Base-by-base conservation (phyloP, 2,113 vertebrate species). In the Carettochelys insculpta region DNA sequence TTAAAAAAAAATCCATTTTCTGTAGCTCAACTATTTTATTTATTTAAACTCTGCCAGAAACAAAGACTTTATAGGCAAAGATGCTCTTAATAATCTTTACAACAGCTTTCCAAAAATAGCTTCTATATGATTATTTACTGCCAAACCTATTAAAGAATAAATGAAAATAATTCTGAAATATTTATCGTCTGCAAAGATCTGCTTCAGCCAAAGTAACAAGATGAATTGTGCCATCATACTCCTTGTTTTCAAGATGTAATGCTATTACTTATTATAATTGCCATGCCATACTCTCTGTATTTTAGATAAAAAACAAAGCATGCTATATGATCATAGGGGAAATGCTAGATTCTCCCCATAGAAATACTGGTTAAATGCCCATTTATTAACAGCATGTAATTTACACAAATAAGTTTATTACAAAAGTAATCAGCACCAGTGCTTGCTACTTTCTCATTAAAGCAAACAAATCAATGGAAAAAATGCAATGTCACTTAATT, bases 111-210 rank as follows among this genome's bases (percentile, higher is more conserved):
- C 94, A 97, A 58, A 81, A 89, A 93, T 90, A 92, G 89, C 89
- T 97, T 97, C 94, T 89, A 90, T 91, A 71, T 86, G 94, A 88
- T 96, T 97, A 97, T 97, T 97, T 97, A 95, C 87, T 95, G 94
- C 96, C 94, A 96, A 92, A 52, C 85, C 95, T 95, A 94, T 96
- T 97, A 93, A 96, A 94, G 96, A 96, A 95, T 94, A 97, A 97
- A 97, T 95, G 95, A 95, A 96, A 98, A 96, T 12, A 94, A 89
- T 17, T 12, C 48, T 95, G 91, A 97, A 97, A 96, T 95, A 96
- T 97, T 97, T 97, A 97, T 95, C 78, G 93, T 90, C 10, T 45
- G 61, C 90, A 95, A 95, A 95, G 94, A 88, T 94, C 88, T 97
- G 89, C 79, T 95, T 95, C 90, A 76, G 83, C 88, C 53, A 92